Evolutionary conservation across 2,113 vertebrate genomes (phyloP), one percentile per base, ranked within the genome.

Genomic region (Beaufortia kweichowensis): DNA sequence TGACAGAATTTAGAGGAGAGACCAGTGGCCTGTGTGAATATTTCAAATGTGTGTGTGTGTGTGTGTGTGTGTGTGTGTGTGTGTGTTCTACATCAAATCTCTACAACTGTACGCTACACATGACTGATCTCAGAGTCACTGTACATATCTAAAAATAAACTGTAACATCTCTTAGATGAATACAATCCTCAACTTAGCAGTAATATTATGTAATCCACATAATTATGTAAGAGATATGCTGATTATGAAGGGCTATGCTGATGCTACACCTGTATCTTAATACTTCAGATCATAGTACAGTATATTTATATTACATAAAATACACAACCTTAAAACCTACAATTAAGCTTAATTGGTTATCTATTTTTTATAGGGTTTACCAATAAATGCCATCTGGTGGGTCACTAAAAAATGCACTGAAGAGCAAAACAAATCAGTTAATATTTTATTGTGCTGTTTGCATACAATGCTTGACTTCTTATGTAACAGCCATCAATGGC

Each of bases 1-100:
- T 73, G 70, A 73, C 70, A 73, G 70, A 73, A 62, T 70, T 53
- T 66, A 35, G 41, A 39, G 66, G 46, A 43, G 50, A 66, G 50
- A 24, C 19, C 26, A 26, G 21, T 60, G 26, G 26, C 41, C 61
- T 26, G 41, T 59, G 63, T 29, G 70, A 28, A 33, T 24, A 50
- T 66, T 59, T 60, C 55, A 50, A 65, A 28, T 59, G 69, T 3
- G 3, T 39, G 31, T 63, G 24, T 33, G 28, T 73, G 61, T 73
- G n/a, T n/a, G 70, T 65, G 50, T 73, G n/a, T n/a, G 62, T 65
- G 67, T 8, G 46, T 46, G 68, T 53, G 60, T 67, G 70, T 60
- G 56, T 60, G 24, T 39, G 59, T 21, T 46, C 55, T 60, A 43
- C 53, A 61, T 39, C 53, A 10, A 31, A 73, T 61, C 35, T 43